Base-by-base conservation (phyloP, 1,140 invertebrate genomes). In the Ctenoplectra terminalis region DNA sequence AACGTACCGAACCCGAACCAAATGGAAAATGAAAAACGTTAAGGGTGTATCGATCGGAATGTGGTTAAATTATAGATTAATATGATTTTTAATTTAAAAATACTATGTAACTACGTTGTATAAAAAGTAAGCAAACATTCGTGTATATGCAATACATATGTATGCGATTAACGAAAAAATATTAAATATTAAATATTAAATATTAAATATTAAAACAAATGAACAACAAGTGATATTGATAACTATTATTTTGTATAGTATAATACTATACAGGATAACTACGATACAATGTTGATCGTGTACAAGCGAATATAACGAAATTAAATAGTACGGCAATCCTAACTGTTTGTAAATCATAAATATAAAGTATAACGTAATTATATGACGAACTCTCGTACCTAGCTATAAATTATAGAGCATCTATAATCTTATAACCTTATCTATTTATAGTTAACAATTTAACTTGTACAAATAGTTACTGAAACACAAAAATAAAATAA, bases 391-490 rank as follows among this genome's bases (percentile, higher is more conserved):
- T 90, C 87, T 86, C 82, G 83, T 84, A 91, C 85, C 87, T 85
- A 46, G 79, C 69, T 89, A 87, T 40, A 52, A 64, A 54, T 73
- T 58, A 40, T 84, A 82, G 87, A 89, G 88, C 87, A 90, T 88
- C 89, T 91, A 82, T 91, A 89, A 90, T 92, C 92, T 61, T 3
- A 93, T 89, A n/a, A n/a, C n/a, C n/a, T n/a, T n/a, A n/a, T n/a
- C 87, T 90, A 89, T 92, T 82, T 91, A 90, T 91, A 93, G 90
- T 93, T 90, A 92, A 86, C 90, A 63, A 80, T 87, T 88, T 90
- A 91, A 92, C 87, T 91, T 92, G 92, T 90, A 91, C 85, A 90
- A 87, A 87, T 92, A 91, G 89, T 88, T 91, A 87, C 88, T 92
- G 90, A 90, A 88, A 81, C 43, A 89, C 85, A 88, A 89, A 91